Base-by-base conservation (phyloP, 1,140 invertebrate species). In the Paraescarpia echinospica region DNA sequence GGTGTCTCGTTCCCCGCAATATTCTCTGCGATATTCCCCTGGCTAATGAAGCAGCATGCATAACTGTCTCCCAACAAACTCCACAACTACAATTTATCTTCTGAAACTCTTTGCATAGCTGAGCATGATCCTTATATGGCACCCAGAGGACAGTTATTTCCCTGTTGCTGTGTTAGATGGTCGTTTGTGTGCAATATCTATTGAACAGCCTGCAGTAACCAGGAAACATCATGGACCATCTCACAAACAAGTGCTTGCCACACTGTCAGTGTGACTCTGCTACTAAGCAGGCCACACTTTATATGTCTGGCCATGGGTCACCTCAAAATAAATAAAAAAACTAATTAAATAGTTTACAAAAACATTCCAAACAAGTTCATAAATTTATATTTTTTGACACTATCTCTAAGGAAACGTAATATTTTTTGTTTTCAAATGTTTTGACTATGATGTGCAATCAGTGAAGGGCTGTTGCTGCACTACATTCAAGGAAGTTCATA, bases 81-180 rank as follows among this genome's bases (percentile, higher is more conserved):
- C 59, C 22, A 27, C 59, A 4, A 18, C 59, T 77, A 77, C 59
- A 77, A 77, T 77, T 77, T 77, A 77, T 77, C 59, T 27, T 77
- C 18, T 27, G 59, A 77, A 77, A 18, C 59, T 12, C 59, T 77
- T 77, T 77, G 59, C 59, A 77, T 77, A 77, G 59, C 59, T 77
- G 59, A 31, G 22, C 59, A 77, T 22, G 1, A 6, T 77, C 59
- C 59, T 77, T 77, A 77, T 31, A 77, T 27, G 59, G 59, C 59
- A 77, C 59, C 59, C 59, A 77, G 59, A 77, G 59, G 59, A 77
- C 59, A 27, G 59, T 77, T 77, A 77, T 77, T 18, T 77, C 59
- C 59, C 59, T 77, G 59, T 77, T 77, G 59, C 59, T 77, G 59
- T 77, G 59, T 77, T 77, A 77, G 59, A 77, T 77, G 59, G 59